Percentiles rank a stretch among this genome's conserved stretches.
Conservation (phyloP, 2,113 vertebrate genomes). For the Prunella fulvescens region DNA sequence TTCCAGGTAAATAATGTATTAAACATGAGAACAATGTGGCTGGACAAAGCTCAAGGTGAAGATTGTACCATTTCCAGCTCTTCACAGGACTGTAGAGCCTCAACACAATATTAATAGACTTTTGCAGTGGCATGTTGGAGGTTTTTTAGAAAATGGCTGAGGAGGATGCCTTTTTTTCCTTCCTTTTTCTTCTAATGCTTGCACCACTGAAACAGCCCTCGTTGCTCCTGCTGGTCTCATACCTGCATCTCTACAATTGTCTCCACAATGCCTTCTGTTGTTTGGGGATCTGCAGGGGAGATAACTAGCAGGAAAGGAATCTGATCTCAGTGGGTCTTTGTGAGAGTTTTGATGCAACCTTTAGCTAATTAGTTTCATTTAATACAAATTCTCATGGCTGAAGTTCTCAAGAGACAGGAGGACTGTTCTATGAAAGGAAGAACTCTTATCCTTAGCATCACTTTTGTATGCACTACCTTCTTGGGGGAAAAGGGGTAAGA, state of each 20-base stretch:
- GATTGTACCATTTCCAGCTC: neutral
- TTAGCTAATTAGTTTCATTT: constrained; percentile 69
- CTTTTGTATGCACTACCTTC: neutral
- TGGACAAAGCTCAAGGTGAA: neutral
- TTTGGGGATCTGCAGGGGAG: constrained; percentile 30
- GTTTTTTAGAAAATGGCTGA: constrained; percentile 7
- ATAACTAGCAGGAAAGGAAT: constrained; percentile 60
- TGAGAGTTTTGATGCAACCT: constrained; percentile 67
- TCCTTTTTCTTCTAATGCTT: neutral
- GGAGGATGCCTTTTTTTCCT: neutral
- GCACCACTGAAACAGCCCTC: neutral
- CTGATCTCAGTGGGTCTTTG: constrained; percentile 54
- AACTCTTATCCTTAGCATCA: constrained; percentile 37
- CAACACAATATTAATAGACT: neutral
- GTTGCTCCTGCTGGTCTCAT: neutral
- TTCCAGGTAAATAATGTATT: neutral
- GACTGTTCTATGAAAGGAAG: constrained; percentile 46
- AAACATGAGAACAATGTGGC: rapidly evolving
- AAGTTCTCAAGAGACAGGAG: constrained; percentile 38
- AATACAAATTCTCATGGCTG: constrained; percentile 57
- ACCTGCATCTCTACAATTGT: constrained; percentile 46
- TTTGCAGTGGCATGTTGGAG: neutral
- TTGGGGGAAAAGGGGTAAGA: constrained; percentile 29
- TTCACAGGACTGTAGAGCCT: neutral
- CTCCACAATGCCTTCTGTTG: constrained; percentile 53